Percentiles rank a stretch among this genome's conserved stretches.
Evolutionary conservation across 2,888 invertebrate genomes (phyloP).

Genomic region (Parelbella ahira): DNA sequence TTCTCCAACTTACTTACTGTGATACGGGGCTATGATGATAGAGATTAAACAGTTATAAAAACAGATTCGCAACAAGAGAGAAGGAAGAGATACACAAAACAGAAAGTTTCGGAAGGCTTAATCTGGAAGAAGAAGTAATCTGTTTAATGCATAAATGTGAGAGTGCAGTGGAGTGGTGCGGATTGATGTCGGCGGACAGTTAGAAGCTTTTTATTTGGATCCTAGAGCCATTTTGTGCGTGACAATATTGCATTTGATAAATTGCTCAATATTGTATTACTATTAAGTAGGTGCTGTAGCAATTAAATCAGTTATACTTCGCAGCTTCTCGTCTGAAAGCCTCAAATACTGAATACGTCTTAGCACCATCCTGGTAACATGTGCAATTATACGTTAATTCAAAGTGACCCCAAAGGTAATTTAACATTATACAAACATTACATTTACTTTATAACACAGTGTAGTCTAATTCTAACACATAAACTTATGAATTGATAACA

Average conservation of each 20-base stretch:
- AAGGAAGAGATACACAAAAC: slow-evolving; percentile 51
- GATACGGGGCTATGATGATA: slow-evolving; percentile 54
- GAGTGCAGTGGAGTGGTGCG: slow-evolving; percentile 62
- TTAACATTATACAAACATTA: slow-evolving; percentile 3
- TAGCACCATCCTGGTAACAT: slow-evolving; percentile 26
- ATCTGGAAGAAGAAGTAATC: slow-evolving; percentile 46
- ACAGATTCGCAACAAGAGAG: slow-evolving; percentile 47
- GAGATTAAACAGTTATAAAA: slow-evolving; percentile 52
- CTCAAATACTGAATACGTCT: slow-evolving; percentile 14
- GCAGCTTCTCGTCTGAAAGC: slow-evolving; percentile 22
- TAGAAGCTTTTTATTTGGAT: slow-evolving; percentile 52
- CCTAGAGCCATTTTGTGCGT: slow-evolving; percentile 73
- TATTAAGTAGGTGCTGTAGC: slow-evolving; percentile 20
- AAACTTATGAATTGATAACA: slow-evolving; percentile 43
- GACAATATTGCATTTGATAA: slow-evolving; percentile 28
- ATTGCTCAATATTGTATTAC: slow-evolving; percentile 16
- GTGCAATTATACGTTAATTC: slow-evolving; percentile 15
- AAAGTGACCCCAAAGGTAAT: slow-evolving; percentile 5
- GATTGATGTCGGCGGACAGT: slow-evolving; percentile 41
- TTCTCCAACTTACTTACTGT: slow-evolving; percentile 47
- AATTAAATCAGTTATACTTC: slow-evolving; percentile 17
- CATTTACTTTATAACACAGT: slow-evolving; percentile 9
- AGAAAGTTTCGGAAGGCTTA: slow-evolving; percentile 52
- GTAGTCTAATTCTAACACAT: slow-evolving; percentile 50
- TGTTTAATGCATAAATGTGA: slow-evolving; percentile 61